phyloP scores from a whole-genome alignment of 1,140 invertebrate genomes.

The Drosophila leontia region DNA sequence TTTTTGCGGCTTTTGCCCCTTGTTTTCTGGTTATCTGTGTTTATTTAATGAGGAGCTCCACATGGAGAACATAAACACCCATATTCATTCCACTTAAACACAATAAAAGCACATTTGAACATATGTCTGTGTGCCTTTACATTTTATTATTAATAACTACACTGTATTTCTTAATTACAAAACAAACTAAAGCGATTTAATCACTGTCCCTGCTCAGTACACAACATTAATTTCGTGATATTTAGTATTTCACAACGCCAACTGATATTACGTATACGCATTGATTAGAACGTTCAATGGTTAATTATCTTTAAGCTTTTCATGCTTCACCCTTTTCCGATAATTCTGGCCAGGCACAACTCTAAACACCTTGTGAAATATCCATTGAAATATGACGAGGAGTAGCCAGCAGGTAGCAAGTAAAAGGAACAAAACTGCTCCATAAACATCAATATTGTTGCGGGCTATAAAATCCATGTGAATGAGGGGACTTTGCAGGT shows the following conservation, averaged over 20 bases:
- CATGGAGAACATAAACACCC: not conserved
- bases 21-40: slow-evolving; percentile 9
- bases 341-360: not conserved
- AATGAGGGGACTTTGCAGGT: slow-evolving; percentile 81
- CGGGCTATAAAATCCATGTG: slow-evolving; percentile 59
- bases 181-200: too few species aligned
- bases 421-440: not conserved
- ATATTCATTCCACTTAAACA: not conserved
- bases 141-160: not conserved
- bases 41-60: not conserved
- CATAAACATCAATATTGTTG: slow-evolving; percentile 63
- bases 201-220: not conserved
- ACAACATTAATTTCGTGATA: not conserved
- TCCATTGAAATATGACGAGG: not conserved
- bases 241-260: slow-evolving; percentile 8
- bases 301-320: slow-evolving; percentile 33
- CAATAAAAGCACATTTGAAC: too few species aligned
- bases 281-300: not conserved
- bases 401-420: not conserved
- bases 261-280: slow-evolving; percentile 12
- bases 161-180: not conserved
- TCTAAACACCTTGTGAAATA: slow-evolving; percentile 24
- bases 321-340: not conserved
- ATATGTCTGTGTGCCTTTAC: not conserved
- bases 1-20: not conserved